A percentile compares a stretch with the other conserved stretches of the same genome.
phyloP scores from a whole-genome alignment of 2,113 vertebrate genomes.

The Oreotrochilus melanogaster region DNA sequence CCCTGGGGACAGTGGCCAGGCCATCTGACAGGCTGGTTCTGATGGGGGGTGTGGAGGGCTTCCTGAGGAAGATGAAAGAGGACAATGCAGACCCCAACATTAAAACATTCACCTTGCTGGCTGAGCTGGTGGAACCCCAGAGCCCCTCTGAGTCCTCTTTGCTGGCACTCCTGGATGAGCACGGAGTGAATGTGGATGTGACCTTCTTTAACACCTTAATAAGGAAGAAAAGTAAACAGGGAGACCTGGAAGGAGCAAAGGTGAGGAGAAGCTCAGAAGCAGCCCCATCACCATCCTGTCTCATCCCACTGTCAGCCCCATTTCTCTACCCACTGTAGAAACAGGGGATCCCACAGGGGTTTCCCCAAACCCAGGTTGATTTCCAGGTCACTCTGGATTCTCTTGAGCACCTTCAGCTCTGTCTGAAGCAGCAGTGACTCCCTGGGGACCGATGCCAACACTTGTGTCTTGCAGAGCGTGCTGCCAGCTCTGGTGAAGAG shows the following conservation, averaged over 20 bases:
- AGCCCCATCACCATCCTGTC: not conserved
- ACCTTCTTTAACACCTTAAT: conserved; percentile 90
- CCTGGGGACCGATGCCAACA: not conserved
- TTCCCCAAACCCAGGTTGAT: not conserved
- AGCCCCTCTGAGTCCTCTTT: conserved; percentile 77
- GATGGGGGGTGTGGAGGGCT: conserved; percentile 87
- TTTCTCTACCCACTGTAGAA: not conserved
- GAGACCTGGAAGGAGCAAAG: conserved; percentile 87
- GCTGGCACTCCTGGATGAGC: conserved; percentile 76
- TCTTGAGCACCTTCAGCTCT: not conserved
- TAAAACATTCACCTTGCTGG: conserved; percentile 88
- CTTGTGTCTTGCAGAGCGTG: conserved; percentile 77
- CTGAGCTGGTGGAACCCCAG: conserved; percentile 81
- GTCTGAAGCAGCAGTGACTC: not conserved
- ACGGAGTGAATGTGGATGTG: conserved; percentile 83
- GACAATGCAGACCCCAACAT: conserved; percentile 80
- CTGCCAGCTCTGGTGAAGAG: conserved; percentile 82
- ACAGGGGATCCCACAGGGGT: fast-evolving
- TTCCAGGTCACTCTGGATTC: not conserved
- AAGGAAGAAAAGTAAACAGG: conserved; percentile 82
- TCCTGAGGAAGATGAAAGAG: conserved; percentile 87
- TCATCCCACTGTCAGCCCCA: not conserved
- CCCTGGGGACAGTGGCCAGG: conserved; percentile 77
- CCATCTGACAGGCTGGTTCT: conserved; percentile 83
- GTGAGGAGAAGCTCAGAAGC: conserved; percentile 67